Percentiles rank a stretch among this genome's conserved stretches.
phyloP scores from a whole-genome alignment of 2,113 vertebrate genomes.

The Triplophysa dalaica region DNA sequence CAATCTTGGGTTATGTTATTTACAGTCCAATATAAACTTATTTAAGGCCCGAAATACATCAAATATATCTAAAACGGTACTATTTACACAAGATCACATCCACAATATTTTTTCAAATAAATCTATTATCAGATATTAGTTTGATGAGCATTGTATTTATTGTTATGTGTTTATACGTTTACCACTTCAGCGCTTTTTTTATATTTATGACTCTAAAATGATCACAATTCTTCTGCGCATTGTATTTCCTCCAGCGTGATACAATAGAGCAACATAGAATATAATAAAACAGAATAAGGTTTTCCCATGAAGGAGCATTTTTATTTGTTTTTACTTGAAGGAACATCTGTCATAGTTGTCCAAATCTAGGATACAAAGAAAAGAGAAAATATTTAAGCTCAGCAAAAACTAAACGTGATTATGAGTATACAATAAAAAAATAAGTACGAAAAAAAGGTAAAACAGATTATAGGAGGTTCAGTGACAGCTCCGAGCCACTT shows the following conservation, averaged over 20 bases:
- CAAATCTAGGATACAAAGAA: conserved; percentile 3
- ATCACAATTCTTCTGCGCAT: conserved; percentile 8
- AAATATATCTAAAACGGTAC: too few relatives aligned
- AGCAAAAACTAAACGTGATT: conserved; percentile 4
- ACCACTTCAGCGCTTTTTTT: not conserved
- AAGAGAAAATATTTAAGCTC: not conserved
- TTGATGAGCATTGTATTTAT: not conserved
- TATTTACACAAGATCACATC: not conserved
- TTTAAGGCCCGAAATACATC: too few relatives aligned
- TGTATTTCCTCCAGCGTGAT: conserved; percentile 25
- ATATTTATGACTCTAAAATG: conserved; percentile 2
- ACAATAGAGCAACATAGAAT: conserved; percentile 12
- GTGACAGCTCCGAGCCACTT: not conserved
- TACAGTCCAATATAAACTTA: too few relatives aligned
- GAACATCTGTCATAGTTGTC: conserved; percentile 24
- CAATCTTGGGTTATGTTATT: too few relatives aligned
- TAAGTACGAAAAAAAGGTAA: not conserved
- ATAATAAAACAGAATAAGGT: conserved; percentile 8
- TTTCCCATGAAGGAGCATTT: not conserved
- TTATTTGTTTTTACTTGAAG: conserved; percentile 16
- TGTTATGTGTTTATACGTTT: too few relatives aligned
- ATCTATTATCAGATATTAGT: too few relatives aligned
- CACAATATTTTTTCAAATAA: not conserved
- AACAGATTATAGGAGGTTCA: not conserved
- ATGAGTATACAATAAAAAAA: not conserved